These are phyloP conservation scores for Beris chalybata DNA, from an alignment of 2,888 invertebrate species.

Conservation along the genomic window DNA sequence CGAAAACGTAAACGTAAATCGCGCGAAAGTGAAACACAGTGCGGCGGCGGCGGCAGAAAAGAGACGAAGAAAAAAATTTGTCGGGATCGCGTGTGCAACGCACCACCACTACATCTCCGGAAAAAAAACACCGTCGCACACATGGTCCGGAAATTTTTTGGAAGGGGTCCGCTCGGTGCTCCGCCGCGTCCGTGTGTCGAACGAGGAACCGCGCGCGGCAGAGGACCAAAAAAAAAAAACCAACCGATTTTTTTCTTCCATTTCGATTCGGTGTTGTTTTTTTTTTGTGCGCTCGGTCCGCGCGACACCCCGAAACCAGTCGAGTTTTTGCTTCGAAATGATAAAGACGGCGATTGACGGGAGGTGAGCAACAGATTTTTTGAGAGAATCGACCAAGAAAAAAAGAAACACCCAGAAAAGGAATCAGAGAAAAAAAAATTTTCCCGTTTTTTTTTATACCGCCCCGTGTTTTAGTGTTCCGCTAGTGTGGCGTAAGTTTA, in stretches of 20 bases:
- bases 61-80: background rate
- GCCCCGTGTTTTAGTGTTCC: background rate
- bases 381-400: conserved; percentile 29
- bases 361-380: conserved; percentile 29
- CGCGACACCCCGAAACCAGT: conserved; percentile 46
- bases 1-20: no score
- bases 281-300: background rate
- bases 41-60: no score
- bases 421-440: conserved; percentile 23
- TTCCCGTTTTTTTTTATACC: conserved; percentile 9
- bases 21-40: no score
- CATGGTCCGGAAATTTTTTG: conserved; percentile 16
- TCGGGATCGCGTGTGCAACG: conserved; percentile 7
- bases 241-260: background rate
- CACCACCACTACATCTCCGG: conserved; percentile 2
- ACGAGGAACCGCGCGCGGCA: no score
- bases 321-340: conserved; percentile 54
- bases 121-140: background rate
- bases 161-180: conserved; percentile 19
- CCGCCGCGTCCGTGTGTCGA: background rate
- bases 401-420: conserved; percentile 31
- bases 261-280: background rate
- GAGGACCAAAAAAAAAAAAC: conserved; percentile 2
- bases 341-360: conserved; percentile 43
- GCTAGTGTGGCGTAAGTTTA: background rate